Percentiles rank a stretch among this genome's conserved stretches.
These are phyloP conservation scores for Malaclemys terrapin DNA, from an alignment of 2,113 vertebrate genomes.

Conservation along the genomic window DNA sequence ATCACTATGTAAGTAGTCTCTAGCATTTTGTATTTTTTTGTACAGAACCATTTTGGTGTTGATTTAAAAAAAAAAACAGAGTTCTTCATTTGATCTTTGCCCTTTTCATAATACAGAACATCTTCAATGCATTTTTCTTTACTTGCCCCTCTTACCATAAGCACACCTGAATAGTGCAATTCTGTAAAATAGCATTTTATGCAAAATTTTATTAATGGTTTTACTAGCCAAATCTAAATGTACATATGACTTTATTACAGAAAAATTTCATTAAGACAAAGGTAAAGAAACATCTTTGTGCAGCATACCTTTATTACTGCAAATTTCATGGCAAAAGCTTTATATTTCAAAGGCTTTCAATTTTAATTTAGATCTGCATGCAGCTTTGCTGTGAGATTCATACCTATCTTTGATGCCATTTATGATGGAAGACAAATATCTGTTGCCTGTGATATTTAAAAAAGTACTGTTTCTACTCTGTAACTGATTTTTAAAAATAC, in stretches of 20 bases:
- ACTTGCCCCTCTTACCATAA: slow-evolving; percentile 60
- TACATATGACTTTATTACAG: slow-evolving; percentile 79
- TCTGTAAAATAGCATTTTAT: slow-evolving; percentile 83
- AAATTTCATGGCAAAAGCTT: slow-evolving; percentile 81
- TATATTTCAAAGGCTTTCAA: slow-evolving; percentile 80
- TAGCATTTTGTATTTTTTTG: slow-evolving; percentile 91
- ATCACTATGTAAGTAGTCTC: slow-evolving; percentile 77
- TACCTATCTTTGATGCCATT: slow-evolving; percentile 82
- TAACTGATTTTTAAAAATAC: slow-evolving; percentile 85
- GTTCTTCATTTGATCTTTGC: slow-evolving; percentile 85
- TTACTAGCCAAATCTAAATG: slow-evolving; percentile 81
- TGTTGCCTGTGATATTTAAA: slow-evolving; percentile 86
- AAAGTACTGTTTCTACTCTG: slow-evolving; percentile 87
- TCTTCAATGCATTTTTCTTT: slow-evolving; percentile 55
- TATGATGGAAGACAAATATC: slow-evolving; percentile 80
- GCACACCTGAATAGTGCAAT: slow-evolving; percentile 72
- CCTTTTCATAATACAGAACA: slow-evolving; percentile 60
- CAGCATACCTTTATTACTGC: slow-evolving; percentile 82
- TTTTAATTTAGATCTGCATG: slow-evolving; percentile 84
- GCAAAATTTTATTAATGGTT: slow-evolving; percentile 82
- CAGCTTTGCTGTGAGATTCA: slow-evolving; percentile 82
- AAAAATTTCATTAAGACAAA: slow-evolving; percentile 74
- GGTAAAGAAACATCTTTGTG: slow-evolving; percentile 77
- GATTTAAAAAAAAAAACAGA: slow-evolving; percentile 77
- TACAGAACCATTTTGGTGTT: slow-evolving; percentile 87